Evolutionary conservation across 2,113 vertebrate species (phyloP).

Genomic region (Aegotheles bennettii): DNA sequence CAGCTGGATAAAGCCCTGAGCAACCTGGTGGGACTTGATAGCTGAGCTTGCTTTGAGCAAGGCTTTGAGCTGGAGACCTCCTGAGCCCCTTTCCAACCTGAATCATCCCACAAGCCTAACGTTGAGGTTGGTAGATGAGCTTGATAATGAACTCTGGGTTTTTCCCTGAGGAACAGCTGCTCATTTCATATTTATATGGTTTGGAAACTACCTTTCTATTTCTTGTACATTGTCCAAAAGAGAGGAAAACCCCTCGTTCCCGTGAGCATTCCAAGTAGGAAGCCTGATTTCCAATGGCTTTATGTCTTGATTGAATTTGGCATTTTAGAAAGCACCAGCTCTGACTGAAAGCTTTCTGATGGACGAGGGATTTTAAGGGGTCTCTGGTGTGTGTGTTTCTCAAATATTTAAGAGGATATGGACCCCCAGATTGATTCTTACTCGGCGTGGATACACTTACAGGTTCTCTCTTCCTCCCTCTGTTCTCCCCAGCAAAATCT

Average conservation of each 20-base stretch:
- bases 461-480: background rate
- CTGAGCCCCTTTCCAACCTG: background rate
- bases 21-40: background rate
- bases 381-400: background rate
- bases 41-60: background rate
- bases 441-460: background rate
- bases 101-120: background rate
- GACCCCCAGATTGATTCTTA: background rate
- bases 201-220: background rate
- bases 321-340: background rate
- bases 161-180: background rate
- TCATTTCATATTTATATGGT: background rate
- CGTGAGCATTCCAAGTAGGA: background rate
- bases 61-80: background rate
- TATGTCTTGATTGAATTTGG: background rate
- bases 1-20: background rate
- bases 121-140: background rate
- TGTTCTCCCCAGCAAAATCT: background rate
- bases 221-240: background rate
- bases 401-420: background rate
- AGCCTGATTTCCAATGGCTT: background rate
- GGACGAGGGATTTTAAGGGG: background rate
- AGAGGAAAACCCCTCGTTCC: background rate
- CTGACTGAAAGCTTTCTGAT: background rate
- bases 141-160: background rate